Percentiles rank a stretch among this genome's conserved stretches.
These are phyloP conservation scores for Microtus richardsoni DNA, from an alignment of 2,113 vertebrate species.

Conservation along the genomic window DNA sequence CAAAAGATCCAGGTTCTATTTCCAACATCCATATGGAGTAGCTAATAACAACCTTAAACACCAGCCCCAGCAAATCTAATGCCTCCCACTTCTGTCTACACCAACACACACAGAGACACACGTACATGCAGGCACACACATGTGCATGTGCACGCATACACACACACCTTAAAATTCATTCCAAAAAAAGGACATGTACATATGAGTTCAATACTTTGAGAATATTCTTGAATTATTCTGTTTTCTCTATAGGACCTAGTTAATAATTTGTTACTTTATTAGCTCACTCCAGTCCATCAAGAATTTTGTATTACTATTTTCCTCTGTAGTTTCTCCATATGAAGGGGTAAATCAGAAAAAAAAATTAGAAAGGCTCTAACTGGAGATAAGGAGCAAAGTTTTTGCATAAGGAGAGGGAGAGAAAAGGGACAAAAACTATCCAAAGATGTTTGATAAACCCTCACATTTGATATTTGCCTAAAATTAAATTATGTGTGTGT, in stretches of 20 bases:
- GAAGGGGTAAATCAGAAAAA: neutral
- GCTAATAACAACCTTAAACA: neutral
- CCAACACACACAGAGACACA: neutral
- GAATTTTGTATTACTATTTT: neutral
- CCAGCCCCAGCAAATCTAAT: neutral
- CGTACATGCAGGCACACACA: neutral
- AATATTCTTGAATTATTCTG: neutral
- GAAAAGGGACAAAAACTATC: neutral
- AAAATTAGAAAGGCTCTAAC: neutral
- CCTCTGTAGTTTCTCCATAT: neutral
- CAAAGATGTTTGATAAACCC: neutral
- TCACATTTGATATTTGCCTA: neutral
- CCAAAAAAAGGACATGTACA: neutral
- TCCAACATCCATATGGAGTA: fast-evolving
- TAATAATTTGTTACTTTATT: neutral
- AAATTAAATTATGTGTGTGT: neutral
- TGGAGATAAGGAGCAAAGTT: neutral
- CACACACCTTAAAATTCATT: neutral
- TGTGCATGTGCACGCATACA: fast-evolving
- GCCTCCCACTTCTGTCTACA: neutral
- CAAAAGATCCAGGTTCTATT: neutral
- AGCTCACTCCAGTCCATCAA: neutral
- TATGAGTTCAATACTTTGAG: neutral
- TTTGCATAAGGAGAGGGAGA: neutral
- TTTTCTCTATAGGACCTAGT: neutral